Base-by-base conservation (phyloP, 1,140 invertebrate genomes). In the Ruditapes philippinarum region DNA sequence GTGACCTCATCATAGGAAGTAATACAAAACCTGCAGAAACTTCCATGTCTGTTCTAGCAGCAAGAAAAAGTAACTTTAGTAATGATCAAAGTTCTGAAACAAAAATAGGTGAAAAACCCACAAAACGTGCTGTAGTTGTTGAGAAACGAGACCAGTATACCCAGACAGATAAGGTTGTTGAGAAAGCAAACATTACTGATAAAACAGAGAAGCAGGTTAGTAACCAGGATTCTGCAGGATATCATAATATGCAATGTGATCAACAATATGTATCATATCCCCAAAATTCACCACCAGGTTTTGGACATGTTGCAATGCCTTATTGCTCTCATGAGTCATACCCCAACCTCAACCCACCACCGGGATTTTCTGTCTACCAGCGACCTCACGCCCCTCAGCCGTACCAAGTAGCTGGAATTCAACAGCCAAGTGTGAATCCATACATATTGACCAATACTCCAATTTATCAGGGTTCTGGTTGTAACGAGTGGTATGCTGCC, bases 301-400 rank as follows among this genome's bases (percentile, higher is more conserved):
- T 38, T 36, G 65, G 38, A n/a, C 38, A 40, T 70, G 36, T 40
- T 70, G 14, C 65, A 19, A 14, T 70, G 33, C 65, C 65, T 4
- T 65, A 65, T 19, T 70, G 36, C 33, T 1, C 31, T 5, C 22
- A 38, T 17, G 33, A 70, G 7, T 38, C 65, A 38, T 22, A 38
- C 65, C 7, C 60, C 12, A 19, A 31, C 5, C 22, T 1, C 11
- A 70, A 70, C 22, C 65, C 65, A 31, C 65, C 65, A 19, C 65
- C 65, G 4, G 65, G 65, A 70, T 70, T 70, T 70, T 70, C 65
- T 11, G 65, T 70, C 3, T 38, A 31, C 19, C 57, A 62, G n/a
- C 57, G n/a, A 28, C 33, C 65, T 38, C 1, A 22, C 0, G 33
- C 36, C 7, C 9, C 33, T 7, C 65, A 70, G 33, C 7, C 33